These are phyloP conservation scores for Arrhamphus sclerolepis DNA, from an alignment of 2,797 vertebrate genomes.

Conservation along the genomic window DNA sequence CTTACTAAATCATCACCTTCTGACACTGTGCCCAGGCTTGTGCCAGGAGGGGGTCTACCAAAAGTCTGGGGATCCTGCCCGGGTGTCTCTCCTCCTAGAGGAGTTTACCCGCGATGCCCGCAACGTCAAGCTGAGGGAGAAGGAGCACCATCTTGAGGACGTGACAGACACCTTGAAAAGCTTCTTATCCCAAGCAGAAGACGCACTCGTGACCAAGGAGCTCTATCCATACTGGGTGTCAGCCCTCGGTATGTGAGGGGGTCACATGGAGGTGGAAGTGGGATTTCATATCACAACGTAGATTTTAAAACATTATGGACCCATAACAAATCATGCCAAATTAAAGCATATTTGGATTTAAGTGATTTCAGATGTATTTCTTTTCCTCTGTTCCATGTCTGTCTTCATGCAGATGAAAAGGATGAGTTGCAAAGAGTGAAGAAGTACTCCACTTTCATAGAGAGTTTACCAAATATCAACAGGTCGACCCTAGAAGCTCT, in stretches of 20 bases:
- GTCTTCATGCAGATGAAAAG: slow-evolving; percentile 80
- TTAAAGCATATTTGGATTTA: background rate
- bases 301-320: no score
- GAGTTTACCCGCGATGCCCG: slow-evolving; percentile 90
- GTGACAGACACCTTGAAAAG: slow-evolving; percentile 90
- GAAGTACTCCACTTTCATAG: slow-evolving; percentile 90
- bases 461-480: slow-evolving; percentile 87
- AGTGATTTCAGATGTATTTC: background rate
- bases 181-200: slow-evolving; percentile 89
- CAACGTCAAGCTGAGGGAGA: slow-evolving; percentile 89
- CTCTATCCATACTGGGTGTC: slow-evolving; percentile 97
- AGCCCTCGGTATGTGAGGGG: slow-evolving; percentile 83
- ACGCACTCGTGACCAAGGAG: slow-evolving; percentile 94
- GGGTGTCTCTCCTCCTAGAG: slow-evolving; percentile 84
- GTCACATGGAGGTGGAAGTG: no score
- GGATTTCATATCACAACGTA: no score
- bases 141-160: slow-evolving; percentile 90
- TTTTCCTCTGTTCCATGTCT: slow-evolving; percentile 1
- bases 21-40: slow-evolving; percentile 80
- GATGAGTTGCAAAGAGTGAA: slow-evolving; percentile 85
- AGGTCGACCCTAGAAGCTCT: slow-evolving; percentile 89
- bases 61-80: slow-evolving; percentile 81
- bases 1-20: background rate
- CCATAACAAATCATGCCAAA: background rate
- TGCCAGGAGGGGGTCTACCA: slow-evolving; percentile 90